Evolutionary conservation across 2,113 vertebrate species (phyloP).

Genomic region (Gracilinanus agilis): DNA sequence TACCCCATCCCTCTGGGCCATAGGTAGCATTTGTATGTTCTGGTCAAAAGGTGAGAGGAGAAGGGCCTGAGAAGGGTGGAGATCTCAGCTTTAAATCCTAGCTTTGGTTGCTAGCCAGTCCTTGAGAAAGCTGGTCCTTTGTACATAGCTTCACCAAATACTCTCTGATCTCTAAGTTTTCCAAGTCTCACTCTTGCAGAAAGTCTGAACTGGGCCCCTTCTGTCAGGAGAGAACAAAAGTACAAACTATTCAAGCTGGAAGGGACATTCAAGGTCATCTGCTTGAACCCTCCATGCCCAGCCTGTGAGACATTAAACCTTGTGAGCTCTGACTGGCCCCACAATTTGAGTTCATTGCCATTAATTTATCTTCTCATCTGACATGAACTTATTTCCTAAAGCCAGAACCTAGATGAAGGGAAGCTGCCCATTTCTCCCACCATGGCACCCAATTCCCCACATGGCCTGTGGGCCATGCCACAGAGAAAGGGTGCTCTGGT

Average conservation of each 20-base stretch:
- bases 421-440: background rate
- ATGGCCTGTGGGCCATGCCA: background rate
- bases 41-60: background rate
- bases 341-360: background rate
- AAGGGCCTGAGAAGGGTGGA: background rate
- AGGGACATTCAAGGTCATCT: background rate
- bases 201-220: background rate
- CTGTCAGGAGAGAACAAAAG: background rate
- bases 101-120: background rate
- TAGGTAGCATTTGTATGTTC: background rate
- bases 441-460: background rate
- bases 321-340: no score
- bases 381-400: slow-evolving; percentile 61
- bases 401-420: slow-evolving; percentile 28
- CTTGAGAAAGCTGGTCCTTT: background rate
- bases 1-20: background rate
- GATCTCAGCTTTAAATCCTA: background rate
- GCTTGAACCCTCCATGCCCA: background rate
- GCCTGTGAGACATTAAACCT: background rate
- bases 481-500: slow-evolving; percentile 37
- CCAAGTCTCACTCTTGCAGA: background rate
- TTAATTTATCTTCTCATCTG: background rate
- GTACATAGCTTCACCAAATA: background rate
- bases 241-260: background rate
- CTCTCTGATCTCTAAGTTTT: background rate